phyloP scores from a whole-genome alignment of 2,113 vertebrate species.

The Balaenoptera acutorostrata region DNA sequence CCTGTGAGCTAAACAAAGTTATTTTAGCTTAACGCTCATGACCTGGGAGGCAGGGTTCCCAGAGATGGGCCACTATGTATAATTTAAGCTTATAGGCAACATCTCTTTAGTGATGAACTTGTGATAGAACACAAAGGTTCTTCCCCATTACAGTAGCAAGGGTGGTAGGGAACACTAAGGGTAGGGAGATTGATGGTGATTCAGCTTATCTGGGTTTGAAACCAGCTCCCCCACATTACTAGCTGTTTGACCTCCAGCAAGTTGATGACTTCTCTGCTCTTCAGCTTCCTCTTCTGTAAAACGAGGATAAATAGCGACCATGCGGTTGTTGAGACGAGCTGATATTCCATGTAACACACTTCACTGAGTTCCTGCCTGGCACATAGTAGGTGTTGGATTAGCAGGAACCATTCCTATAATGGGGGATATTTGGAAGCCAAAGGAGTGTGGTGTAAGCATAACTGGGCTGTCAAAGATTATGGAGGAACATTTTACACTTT shows the following conservation, averaged over 20 bases:
- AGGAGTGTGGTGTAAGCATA: not conserved
- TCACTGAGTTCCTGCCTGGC: not conserved
- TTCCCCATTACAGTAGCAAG: not conserved
- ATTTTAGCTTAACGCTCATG: not conserved
- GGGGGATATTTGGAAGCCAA: not conserved
- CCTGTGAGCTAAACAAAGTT: not conserved
- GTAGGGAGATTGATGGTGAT: not conserved
- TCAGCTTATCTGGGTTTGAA: not conserved
- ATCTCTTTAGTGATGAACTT: not conserved
- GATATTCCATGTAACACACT: too few species aligned
- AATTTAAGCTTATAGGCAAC: not conserved
- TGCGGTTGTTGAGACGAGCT: fast-evolving
- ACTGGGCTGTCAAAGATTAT: not conserved
- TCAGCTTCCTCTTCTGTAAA: not conserved
- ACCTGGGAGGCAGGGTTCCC: not conserved
- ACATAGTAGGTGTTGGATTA: not conserved
- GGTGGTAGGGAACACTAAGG: not conserved
- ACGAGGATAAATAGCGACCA: fast-evolving
- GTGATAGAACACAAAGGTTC: not conserved
- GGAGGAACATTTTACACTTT: not conserved
- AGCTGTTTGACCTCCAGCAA: not conserved
- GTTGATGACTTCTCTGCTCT: fast-evolving
- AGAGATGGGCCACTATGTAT: not conserved
- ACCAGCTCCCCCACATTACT: not conserved
- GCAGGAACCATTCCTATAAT: not conserved